Percentiles rank a stretch among this genome's conserved stretches.
Evolutionary conservation across 2,113 vertebrate species (phyloP).

Genomic region (Siphamia tubifer): DNA sequence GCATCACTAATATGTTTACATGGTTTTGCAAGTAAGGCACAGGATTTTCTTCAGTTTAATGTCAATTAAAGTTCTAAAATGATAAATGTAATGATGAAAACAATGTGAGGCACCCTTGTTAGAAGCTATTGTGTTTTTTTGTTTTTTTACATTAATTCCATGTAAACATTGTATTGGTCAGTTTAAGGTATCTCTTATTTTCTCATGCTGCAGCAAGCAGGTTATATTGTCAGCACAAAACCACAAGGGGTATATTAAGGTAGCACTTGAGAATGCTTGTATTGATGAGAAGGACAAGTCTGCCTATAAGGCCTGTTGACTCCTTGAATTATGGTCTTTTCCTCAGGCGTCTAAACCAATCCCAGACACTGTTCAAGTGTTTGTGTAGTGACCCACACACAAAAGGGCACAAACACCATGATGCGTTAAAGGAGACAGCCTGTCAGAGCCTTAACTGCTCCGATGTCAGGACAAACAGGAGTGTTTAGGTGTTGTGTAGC

Average conservation of each 20-base stretch:
- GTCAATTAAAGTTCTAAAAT: background rate
- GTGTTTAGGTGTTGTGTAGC: slow-evolving; percentile 35
- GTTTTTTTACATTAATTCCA: background rate
- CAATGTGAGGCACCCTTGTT: background rate
- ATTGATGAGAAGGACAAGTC: slow-evolving; percentile 64
- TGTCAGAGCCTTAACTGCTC: slow-evolving; percentile 61
- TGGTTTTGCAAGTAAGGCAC: no score
- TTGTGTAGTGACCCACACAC: slow-evolving; percentile 56
- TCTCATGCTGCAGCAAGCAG: background rate
- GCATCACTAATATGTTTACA: no score
- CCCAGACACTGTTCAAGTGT: slow-evolving; percentile 44
- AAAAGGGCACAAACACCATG: slow-evolving; percentile 46
- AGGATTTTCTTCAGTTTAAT: background rate
- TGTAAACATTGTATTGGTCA: slow-evolving; percentile 21
- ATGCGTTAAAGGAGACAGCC: slow-evolving; percentile 58
- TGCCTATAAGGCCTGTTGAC: slow-evolving; percentile 58
- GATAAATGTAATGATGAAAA: slow-evolving; percentile 4
- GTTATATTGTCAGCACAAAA: slow-evolving; percentile 33
- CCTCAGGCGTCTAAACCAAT: slow-evolving; percentile 45
- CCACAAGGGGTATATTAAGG: slow-evolving; percentile 47
- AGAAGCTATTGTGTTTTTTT: background rate
- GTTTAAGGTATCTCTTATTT: background rate
- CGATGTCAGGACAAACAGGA: slow-evolving; percentile 58
- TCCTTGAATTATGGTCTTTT: slow-evolving; percentile 63
- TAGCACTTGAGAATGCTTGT: slow-evolving; percentile 44